Evolutionary conservation across 2,113 vertebrate genomes (phyloP).

Genomic region (Chamaea fasciata): DNA sequence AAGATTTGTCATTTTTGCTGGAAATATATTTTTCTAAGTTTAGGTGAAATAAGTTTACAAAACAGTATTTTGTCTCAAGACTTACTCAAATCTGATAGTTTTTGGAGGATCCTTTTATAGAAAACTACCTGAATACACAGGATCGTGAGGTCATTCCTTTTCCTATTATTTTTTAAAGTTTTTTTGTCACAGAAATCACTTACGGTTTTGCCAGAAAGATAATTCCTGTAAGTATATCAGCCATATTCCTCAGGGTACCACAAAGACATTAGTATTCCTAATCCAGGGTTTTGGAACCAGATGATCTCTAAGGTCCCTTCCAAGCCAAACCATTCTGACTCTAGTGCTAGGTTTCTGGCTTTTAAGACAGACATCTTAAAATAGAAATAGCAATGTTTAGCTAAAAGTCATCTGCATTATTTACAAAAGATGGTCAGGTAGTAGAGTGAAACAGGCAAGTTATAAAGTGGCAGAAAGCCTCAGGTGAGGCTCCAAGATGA

Average conservation of each 20-base stretch:
- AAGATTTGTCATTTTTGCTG: background rate
- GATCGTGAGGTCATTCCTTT: background rate
- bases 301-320: background rate
- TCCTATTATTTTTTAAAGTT: background rate
- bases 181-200: background rate
- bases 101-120: background rate
- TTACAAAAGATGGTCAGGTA: background rate
- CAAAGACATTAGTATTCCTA: background rate
- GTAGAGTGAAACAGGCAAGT: background rate
- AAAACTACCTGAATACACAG: background rate
- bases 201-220: background rate
- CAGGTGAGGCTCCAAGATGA: background rate
- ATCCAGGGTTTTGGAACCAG: background rate
- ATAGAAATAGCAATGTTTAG: background rate
- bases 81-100: background rate
- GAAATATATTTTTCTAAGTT: background rate
- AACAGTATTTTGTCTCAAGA: background rate
- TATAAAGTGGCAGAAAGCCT: background rate
- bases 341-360: background rate
- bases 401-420: background rate
- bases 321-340: background rate
- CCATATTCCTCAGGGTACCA: background rate
- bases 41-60: background rate
- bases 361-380: background rate
- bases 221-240: background rate